Conservation (phyloP, 1,140 invertebrate genomes). For the Wasmannia auropunctata region DNA sequence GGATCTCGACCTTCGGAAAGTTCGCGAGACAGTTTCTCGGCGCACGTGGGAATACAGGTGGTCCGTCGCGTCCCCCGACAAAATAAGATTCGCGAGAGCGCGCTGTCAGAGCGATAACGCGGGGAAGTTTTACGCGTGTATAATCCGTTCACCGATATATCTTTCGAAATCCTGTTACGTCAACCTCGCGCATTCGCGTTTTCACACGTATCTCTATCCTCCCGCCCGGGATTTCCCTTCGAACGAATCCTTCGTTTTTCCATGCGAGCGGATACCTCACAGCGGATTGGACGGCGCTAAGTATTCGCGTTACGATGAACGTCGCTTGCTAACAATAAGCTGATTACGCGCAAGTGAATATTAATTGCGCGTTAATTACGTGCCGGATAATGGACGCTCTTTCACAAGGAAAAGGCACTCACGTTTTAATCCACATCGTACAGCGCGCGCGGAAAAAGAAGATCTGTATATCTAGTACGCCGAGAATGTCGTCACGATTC, state of each 20-base stretch:
- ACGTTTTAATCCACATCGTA: background rate
- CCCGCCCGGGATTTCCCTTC: background rate
- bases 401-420: background rate
- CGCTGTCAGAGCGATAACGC: background rate
- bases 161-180: constrained; percentile 34
- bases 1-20: constrained; percentile 27
- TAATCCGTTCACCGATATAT: background rate
- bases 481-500: background rate
- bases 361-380: constrained; percentile 29
- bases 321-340: constrained; percentile 20
- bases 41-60: constrained; percentile 19
- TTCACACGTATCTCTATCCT: background rate
- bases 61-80: background rate
- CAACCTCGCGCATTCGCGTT: background rate
- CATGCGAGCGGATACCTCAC: background rate
- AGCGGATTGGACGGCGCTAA: background rate
- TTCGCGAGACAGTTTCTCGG: constrained; percentile 52
- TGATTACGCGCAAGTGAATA: constrained; percentile 20
- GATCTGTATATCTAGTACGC: background rate
- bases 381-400: background rate
- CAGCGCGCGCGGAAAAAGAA: background rate
- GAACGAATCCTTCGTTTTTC: background rate
- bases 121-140: background rate
- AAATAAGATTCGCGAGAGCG: constrained; percentile 30
- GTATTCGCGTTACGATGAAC: constrained; percentile 13